A percentile compares a stretch with the other conserved stretches of the same genome.
These are phyloP conservation scores for Acrossocheilus wenchowensis DNA, from an alignment of 2,797 vertebrate species.

Conservation along the genomic window DNA sequence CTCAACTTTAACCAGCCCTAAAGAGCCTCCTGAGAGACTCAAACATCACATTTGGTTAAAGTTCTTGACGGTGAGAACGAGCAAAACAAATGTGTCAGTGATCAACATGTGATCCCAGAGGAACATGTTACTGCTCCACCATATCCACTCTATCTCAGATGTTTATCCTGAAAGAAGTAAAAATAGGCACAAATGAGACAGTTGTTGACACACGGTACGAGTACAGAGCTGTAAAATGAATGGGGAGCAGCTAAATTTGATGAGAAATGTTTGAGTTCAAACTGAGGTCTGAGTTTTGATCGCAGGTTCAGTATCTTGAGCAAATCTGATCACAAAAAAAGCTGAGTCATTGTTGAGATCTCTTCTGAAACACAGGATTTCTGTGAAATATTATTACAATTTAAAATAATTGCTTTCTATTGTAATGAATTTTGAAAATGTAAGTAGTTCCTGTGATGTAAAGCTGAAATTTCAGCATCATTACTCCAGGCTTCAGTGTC, in stretches of 20 bases:
- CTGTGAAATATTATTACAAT: background rate
- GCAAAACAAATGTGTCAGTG: conserved; percentile 24
- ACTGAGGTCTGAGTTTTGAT: background rate
- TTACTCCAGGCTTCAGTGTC: background rate
- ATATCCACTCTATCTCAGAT: conserved; percentile 17
- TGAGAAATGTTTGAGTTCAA: background rate
- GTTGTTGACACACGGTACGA: background rate
- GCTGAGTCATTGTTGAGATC: background rate
- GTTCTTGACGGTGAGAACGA: background rate
- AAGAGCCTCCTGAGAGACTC: conserved; percentile 43
- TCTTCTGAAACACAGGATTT: too few species aligned
- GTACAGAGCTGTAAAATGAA: background rate
- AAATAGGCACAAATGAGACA: conserved; percentile 15
- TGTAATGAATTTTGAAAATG: background rate
- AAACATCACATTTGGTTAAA: conserved; percentile 20
- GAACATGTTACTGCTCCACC: background rate
- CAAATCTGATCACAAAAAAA: background rate
- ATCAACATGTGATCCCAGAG: conserved; percentile 16
- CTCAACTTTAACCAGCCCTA: conserved; percentile 19
- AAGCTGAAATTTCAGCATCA: background rate
- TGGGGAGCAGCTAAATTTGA: background rate
- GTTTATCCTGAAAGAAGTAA: conserved; percentile 1
- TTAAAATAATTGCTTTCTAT: background rate
- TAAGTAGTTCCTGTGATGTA: background rate
- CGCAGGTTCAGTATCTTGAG: background rate